These are phyloP conservation scores for Sceliomorpha sp. DNA, from an alignment of 2,888 invertebrate genomes.

Conservation along the genomic window DNA sequence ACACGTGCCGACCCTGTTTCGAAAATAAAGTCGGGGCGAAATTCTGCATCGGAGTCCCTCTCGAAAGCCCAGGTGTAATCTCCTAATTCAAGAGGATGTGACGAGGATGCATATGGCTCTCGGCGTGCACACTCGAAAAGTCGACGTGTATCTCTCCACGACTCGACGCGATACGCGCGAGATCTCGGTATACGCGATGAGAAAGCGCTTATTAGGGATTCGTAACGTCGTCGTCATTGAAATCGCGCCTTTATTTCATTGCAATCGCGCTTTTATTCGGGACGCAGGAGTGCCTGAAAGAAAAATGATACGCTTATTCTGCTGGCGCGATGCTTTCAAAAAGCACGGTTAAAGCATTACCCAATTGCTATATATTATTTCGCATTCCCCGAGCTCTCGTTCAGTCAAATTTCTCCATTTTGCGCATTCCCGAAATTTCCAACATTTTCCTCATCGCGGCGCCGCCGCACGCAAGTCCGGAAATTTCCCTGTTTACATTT, in stretches of 20 bases:
- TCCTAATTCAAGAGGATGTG: constrained; percentile 2
- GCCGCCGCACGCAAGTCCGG: constrained; percentile 1
- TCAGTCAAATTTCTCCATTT: constrained; percentile 6
- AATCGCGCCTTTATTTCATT: constrained; percentile 5
- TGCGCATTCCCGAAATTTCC: constrained; percentile 15
- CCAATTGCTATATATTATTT: constrained; percentile 8
- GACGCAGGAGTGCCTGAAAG: no score
- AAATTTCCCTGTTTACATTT: constrained; percentile 25
- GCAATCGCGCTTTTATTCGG: no score
- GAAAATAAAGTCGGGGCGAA: neutral
- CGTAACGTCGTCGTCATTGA: constrained; percentile 1
- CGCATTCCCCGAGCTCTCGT: constrained; percentile 9
- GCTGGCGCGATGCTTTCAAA: constrained; percentile 7
- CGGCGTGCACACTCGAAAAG: no score
- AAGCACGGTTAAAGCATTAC: constrained; percentile 8
- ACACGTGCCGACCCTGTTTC: neutral
- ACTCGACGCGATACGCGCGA: neutral
- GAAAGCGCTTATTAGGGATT: constrained; percentile 4
- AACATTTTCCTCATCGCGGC: constrained; percentile 10
- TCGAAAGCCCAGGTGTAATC: constrained; percentile 11
- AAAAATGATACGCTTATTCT: no score
- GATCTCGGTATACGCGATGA: constrained; percentile 2
- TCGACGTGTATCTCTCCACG: no score
- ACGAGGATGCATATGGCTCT: neutral
- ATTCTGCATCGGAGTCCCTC: no score